Evolutionary conservation across 2,888 invertebrate genomes (phyloP), one percentile per base, ranked within the genome.

Genomic region (Dione vanillae): DNA sequence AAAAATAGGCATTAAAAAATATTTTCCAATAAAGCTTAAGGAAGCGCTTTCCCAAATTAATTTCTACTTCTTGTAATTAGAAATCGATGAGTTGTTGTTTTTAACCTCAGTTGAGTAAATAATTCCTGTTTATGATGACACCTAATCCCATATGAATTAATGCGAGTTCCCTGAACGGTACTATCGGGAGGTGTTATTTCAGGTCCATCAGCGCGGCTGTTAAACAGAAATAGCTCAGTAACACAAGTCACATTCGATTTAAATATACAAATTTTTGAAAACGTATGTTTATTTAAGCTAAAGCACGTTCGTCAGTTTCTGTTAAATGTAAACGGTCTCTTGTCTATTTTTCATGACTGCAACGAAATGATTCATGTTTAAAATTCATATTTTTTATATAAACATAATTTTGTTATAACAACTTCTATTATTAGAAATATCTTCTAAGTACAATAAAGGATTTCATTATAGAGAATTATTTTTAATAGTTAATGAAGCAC

Each of bases 71-170:
- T 70, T 20, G 85, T 83, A 83, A 83, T 84, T 85, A 85, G 87
- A 85, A 84, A 85, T 80, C 77, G 78, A 77, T 77, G 80, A 82
- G 85, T 82, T 89, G 88, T 91, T 91, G 90, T 87, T 91, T 89
- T 89, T 90, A 92, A 91, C 91, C 91, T 91, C 91, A 90, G 84
- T 85, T 85, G 91, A 88, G 88, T 88, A 91, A 92, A 92, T 92
- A 92, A 91, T 87, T 91, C 92, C 89, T 91, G 91, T 93, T 93
- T 93, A 93, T 91, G 92, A 92, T 91, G 92, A 92, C 92, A 92
- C 87, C 89, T 89, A 91, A 93, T 92, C 92, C 91, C 90, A 84
- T 91, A 92, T 91, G 89, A 91, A 91, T 91, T 91, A 91, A 91
- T 89, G 90, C 78, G 83, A 85, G 88, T 88, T 90, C 89, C 87